A percentile compares a stretch with the other conserved stretches of the same genome.
These are phyloP conservation scores for Cantharis nigra DNA, from an alignment of 2,888 invertebrate genomes.

Conservation along the genomic window DNA sequence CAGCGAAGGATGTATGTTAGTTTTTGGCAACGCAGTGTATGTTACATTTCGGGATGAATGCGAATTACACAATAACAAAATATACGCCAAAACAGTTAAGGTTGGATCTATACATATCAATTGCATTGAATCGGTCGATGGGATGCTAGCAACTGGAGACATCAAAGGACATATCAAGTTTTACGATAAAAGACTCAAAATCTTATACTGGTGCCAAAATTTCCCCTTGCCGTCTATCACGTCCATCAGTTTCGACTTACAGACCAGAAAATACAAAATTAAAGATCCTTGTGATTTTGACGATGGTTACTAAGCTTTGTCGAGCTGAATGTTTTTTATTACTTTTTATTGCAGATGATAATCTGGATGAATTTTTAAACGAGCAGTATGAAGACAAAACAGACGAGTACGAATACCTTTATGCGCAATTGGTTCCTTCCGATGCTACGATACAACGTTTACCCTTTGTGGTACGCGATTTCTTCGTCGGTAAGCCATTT, in stretches of 20 bases:
- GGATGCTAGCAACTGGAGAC: slow-evolving; percentile 61
- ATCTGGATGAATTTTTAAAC: background rate
- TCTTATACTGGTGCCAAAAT: slow-evolving; percentile 62
- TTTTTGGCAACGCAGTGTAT: slow-evolving; percentile 60
- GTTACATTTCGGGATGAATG: slow-evolving; percentile 46
- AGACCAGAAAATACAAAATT: slow-evolving; percentile 31
- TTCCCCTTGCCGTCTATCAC: slow-evolving; percentile 57
- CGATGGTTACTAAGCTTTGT: slow-evolving; percentile 11
- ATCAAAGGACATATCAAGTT: slow-evolving; percentile 60
- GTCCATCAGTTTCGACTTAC: slow-evolving; percentile 58
- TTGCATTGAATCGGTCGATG: slow-evolving; percentile 59
- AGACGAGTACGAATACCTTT: slow-evolving; percentile 45
- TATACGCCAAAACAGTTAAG: slow-evolving; percentile 59
- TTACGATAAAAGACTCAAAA: slow-evolving; percentile 61
- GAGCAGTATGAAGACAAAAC: slow-evolving; percentile 34
- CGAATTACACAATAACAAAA: slow-evolving; percentile 50
- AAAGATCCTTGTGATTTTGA: slow-evolving; percentile 32
- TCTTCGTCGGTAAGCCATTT: slow-evolving; percentile 60
- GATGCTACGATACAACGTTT: slow-evolving; percentile 59
- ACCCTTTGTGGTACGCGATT: slow-evolving; percentile 61
- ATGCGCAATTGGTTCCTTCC: slow-evolving; percentile 50
- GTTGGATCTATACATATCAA: slow-evolving; percentile 55
- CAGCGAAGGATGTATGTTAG: slow-evolving; percentile 57
- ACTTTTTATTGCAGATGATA: background rate
- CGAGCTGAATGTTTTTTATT: background rate